Conservation (phyloP, 2,888 invertebrate genomes). For the Volucella inanis region DNA sequence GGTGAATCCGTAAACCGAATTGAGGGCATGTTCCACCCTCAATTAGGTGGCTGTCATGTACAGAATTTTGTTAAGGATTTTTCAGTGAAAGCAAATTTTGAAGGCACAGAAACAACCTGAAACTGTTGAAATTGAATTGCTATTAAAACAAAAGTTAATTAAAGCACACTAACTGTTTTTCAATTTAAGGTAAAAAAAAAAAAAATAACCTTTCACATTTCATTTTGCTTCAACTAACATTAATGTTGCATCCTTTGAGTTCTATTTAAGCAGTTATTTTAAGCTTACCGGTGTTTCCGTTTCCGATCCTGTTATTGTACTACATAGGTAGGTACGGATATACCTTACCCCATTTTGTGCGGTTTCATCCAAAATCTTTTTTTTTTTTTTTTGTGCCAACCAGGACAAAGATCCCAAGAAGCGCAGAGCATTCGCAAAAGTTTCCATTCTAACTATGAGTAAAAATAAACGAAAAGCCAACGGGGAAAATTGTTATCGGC, state of each 20-base stretch:
- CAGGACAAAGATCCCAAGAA: conserved; percentile 7
- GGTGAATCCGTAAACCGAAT: too few relatives aligned
- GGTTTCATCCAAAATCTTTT: conserved; percentile 36
- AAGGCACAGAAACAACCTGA: conserved; percentile 2
- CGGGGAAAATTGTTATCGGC: conserved; percentile 67
- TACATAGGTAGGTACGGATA: too few relatives aligned
- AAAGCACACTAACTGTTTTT: conserved; percentile 44
- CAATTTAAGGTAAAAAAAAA: conserved; percentile 46
- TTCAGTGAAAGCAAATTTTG: conserved; percentile 8
- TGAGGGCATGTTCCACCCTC: neutral
- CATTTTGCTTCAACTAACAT: conserved; percentile 39
- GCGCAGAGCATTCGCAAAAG: conserved; percentile 49
- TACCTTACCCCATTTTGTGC: neutral
- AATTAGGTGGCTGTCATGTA: conserved; percentile 14
- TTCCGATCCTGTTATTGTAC: too few relatives aligned
- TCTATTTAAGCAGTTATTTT: conserved; percentile 52
- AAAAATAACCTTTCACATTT: conserved; percentile 42
- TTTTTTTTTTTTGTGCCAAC: neutral
- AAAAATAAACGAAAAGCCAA: conserved; percentile 51
- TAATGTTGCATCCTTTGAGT: conserved; percentile 51
- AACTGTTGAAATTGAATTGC: conserved; percentile 52
- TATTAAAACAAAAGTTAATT: conserved; percentile 56
- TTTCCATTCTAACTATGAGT: conserved; percentile 50
- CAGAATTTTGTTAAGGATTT: conserved; percentile 5
- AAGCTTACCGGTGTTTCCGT: conserved; percentile 27